These are phyloP conservation scores for Punctoribates punctum DNA, from an alignment of 2,888 invertebrate species.

Conservation along the genomic window DNA sequence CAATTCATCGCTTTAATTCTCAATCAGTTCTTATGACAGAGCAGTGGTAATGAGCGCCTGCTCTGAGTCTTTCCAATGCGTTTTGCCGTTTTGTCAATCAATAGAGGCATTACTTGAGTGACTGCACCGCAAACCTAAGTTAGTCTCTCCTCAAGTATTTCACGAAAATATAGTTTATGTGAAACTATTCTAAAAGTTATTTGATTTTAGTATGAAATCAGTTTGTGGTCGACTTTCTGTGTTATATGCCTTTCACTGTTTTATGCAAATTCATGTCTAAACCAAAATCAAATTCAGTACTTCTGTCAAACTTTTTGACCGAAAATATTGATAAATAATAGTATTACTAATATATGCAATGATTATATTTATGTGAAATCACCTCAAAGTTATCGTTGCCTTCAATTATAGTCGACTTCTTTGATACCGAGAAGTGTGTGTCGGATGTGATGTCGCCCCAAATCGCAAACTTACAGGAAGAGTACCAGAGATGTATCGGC, in stretches of 20 bases:
- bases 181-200: not conserved
- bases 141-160: conserved; percentile 2
- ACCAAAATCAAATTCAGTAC: not conserved
- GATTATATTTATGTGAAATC: not conserved
- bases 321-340: not conserved
- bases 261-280: not conserved
- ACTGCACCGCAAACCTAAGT: not conserved
- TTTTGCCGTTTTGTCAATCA: conserved; percentile 18
- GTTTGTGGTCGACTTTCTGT: not conserved
- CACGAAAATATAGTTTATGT: not conserved
- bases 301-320: not conserved
- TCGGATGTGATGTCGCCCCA: conserved; percentile 1
- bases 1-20: not conserved
- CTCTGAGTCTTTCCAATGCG: not conserved
- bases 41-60: conserved; percentile 19
- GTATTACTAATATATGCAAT: not conserved
- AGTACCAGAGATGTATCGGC: conserved; percentile 17
- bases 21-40: not conserved
- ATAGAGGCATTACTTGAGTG: conserved; percentile 6
- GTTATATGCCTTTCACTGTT: not conserved
- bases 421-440: not conserved
- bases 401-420: not conserved
- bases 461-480: conserved; percentile 29
- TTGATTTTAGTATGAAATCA: too few species aligned
- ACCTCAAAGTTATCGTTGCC: not conserved